Conservation (phyloP, 2,797 vertebrate species). For the Eospalax fontanierii region DNA sequence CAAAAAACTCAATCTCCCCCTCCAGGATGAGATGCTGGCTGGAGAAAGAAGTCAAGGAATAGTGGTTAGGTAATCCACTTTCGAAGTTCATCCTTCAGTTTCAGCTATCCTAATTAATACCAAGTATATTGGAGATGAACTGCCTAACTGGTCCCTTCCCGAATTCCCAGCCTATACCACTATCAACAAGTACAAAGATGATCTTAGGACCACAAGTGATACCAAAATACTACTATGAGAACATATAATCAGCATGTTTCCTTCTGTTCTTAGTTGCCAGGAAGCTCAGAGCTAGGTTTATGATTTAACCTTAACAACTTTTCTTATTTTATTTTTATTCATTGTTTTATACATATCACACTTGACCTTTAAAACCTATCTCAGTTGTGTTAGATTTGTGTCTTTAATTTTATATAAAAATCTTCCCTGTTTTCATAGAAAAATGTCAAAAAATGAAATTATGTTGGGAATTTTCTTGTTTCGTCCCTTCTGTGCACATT, state of each 20-base stretch:
- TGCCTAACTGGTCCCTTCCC: not conserved
- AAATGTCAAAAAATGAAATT: not conserved
- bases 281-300: constrained; percentile 58
- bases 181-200: not conserved
- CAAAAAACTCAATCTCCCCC: not conserved
- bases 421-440: not conserved
- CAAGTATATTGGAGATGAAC: not conserved
- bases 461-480: not conserved
- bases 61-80: not conserved
- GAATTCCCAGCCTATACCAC: constrained; percentile 18
- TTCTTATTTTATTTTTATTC: not conserved
- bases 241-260: not conserved
- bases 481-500: not conserved
- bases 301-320: not conserved
- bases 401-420: not conserved
- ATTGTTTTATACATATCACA: not conserved
- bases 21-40: not conserved
- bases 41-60: not conserved
- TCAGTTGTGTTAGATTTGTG: not conserved
- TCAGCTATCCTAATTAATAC: not conserved
- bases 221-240: not conserved
- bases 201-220: not conserved
- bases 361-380: not conserved
- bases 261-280: constrained; percentile 28
- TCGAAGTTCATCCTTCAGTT: not conserved